A percentile compares a stretch with the other conserved stretches of the same genome.
Conservation (phyloP, 1,140 invertebrate species). For the Copidosoma floridanum region DNA sequence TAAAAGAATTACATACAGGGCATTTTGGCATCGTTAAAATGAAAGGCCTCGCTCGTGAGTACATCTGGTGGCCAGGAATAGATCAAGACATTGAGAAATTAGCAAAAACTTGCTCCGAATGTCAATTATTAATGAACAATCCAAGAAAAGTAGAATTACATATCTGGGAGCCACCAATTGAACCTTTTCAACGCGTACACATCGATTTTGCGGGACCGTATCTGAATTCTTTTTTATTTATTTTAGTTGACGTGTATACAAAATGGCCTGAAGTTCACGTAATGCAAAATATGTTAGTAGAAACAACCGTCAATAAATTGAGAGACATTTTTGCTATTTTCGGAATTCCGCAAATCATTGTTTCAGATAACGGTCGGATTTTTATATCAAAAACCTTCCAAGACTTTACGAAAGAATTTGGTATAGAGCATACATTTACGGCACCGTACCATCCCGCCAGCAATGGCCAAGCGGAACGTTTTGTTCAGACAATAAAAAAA, state of each 20-base stretch:
- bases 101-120: slow-evolving; percentile 41
- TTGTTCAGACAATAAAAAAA: slow-evolving; percentile 35
- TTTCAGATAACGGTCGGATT: slow-evolving; percentile 42
- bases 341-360: slow-evolving; percentile 40
- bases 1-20: slow-evolving; percentile 50
- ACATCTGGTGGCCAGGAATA: slow-evolving; percentile 57
- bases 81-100: slow-evolving; percentile 49
- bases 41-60: slow-evolving; percentile 54
- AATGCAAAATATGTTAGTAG: slow-evolving; percentile 8
- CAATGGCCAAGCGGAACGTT: background rate
- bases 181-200: slow-evolving; percentile 31
- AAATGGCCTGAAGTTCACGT: slow-evolving; percentile 41
- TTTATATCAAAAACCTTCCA: slow-evolving; percentile 39
- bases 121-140: slow-evolving; percentile 24
- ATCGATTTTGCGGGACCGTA: slow-evolving; percentile 36
- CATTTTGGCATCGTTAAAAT: slow-evolving; percentile 58
- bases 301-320: slow-evolving; percentile 4
- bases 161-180: slow-evolving; percentile 22
- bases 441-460: slow-evolving; percentile 13
- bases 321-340: slow-evolving; percentile 28
- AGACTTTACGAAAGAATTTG: slow-evolving; percentile 13
- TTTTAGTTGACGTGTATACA: slow-evolving; percentile 42
- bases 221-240: slow-evolving; percentile 14
- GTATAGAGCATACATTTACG: background rate
- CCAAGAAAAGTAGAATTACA: slow-evolving; percentile 29